A percentile compares a stretch with the other conserved stretches of the same genome.
phyloP scores from a whole-genome alignment of 2,888 invertebrate species.

The Dilophus febrilis region DNA sequence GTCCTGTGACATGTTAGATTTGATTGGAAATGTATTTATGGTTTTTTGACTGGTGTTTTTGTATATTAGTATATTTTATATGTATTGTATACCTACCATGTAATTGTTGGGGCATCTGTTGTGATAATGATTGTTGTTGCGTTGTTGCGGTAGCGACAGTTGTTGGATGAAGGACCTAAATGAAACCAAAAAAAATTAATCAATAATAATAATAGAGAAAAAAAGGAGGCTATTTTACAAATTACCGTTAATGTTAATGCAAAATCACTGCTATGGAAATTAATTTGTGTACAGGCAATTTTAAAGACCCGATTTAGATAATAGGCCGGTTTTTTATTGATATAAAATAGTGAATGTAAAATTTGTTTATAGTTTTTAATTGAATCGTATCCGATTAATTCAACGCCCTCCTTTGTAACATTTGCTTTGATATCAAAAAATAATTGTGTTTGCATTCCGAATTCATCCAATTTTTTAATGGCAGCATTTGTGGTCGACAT shows the following conservation, averaged over 20 bases:
- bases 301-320: slow-evolving; percentile 91
- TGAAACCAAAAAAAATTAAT: no score
- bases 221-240: no score
- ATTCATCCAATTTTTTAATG: slow-evolving; percentile 12
- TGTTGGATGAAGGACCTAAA: no score
- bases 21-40: no score
- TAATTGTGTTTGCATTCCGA: slow-evolving; percentile 17
- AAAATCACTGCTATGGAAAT: slow-evolving; percentile 89
- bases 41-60: no score
- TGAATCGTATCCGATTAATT: slow-evolving; percentile 28
- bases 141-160: no score
- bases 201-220: no score
- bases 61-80: no score
- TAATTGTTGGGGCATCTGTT: slow-evolving; percentile 12
- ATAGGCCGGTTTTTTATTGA: slow-evolving; percentile 91
- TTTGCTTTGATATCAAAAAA: slow-evolving; percentile 36
- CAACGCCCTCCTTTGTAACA: slow-evolving; percentile 77
- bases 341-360: slow-evolving; percentile 52
- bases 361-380: slow-evolving; percentile 26
- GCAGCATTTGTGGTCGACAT: not conserved
- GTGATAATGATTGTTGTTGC: slow-evolving; percentile 5
- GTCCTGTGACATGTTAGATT: no score
- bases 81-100: no score
- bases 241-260: slow-evolving; percentile 74
- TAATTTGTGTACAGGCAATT: slow-evolving; percentile 84